Conservation (phyloP, 1,140 invertebrate genomes). For the Nautilus pompilius region DNA sequence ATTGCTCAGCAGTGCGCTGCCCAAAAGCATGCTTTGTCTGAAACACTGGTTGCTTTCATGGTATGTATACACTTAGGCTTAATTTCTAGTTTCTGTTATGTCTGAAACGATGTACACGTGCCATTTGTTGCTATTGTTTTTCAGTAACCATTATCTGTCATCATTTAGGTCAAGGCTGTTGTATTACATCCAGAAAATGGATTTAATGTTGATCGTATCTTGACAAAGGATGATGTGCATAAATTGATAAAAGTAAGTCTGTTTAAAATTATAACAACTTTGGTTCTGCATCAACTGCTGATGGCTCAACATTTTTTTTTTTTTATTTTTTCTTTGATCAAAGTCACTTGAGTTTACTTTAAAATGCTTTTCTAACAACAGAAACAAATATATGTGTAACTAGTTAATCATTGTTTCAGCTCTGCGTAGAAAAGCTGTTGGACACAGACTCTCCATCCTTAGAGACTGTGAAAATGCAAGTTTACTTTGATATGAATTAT, state of each 20-base stretch:
- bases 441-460: conserved; percentile 51
- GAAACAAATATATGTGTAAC: too few species aligned
- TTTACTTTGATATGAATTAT: conserved; percentile 69
- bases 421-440: conserved; percentile 55
- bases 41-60: conserved; percentile 57
- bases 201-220: conserved; percentile 54
- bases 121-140: too few species aligned
- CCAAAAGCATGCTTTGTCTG: conserved; percentile 55
- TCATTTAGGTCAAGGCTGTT: conserved; percentile 54
- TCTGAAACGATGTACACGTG: too few species aligned
- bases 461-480: conserved; percentile 64
- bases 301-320: too few species aligned
- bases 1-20: conserved; percentile 56
- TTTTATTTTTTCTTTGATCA: background rate
- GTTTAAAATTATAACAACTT: background rate
- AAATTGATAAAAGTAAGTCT: conserved; percentile 51
- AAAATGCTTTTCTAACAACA: conserved; percentile 6
- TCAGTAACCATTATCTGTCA: too few species aligned
- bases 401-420: too few species aligned
- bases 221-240: conserved; percentile 57
- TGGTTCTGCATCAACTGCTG: too few species aligned
- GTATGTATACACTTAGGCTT: conserved; percentile 37
- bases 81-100: background rate
- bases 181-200: conserved; percentile 55
- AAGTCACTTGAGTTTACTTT: background rate